Evolutionary conservation across 2,113 vertebrate genomes (phyloP), one percentile per base, ranked within the genome.

Genomic region (Tursiops truncatus): DNA sequence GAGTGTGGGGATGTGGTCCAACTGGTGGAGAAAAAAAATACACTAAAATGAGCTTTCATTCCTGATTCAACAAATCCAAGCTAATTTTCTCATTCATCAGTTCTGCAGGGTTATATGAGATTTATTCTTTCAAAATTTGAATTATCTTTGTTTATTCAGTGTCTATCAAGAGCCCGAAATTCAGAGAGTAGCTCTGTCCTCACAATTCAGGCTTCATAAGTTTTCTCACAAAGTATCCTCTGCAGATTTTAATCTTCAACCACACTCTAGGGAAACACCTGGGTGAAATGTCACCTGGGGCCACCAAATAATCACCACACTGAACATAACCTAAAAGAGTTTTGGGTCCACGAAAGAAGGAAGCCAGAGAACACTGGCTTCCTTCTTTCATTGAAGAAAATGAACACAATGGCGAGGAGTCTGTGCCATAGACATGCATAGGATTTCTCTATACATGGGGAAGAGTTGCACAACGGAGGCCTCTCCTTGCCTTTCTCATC

Each of bases 121-220:
- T 44, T 10, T 94, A n/a, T 33, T 21, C 28, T 93, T 96, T 95
- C 11, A 4, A 82, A 67, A 67, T 80, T 5, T 95, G 95, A 94
- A 81, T 97, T 91, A 74, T 44, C 47, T 96, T 58, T 92, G 18
- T 87, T 91, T 94, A 92, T 84, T 92, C 44, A 93, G 65, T 86
- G 18, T 73, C 71, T 68, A 76, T 91, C 87, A 95, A 67, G 60
- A 80, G 76, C 8, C 21, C 38, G 60, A 91, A 86, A 97, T 74
- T 95, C 47, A 70, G 62, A 95, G 3, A 31, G 53, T 26, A 90
- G 31, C 26, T 85, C 81, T 47, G 20, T 89, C 38, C 60, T 91
- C 81, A 83, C 94, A 89, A 50, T 87, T 89, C 36, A 80, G 15
- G 41, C 18, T 95, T 93, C 50, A 68, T 58, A 26, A 91, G 41